phyloP scores from a whole-genome alignment of 2,797 vertebrate species.

The Arnoldichthys spilopterus region DNA sequence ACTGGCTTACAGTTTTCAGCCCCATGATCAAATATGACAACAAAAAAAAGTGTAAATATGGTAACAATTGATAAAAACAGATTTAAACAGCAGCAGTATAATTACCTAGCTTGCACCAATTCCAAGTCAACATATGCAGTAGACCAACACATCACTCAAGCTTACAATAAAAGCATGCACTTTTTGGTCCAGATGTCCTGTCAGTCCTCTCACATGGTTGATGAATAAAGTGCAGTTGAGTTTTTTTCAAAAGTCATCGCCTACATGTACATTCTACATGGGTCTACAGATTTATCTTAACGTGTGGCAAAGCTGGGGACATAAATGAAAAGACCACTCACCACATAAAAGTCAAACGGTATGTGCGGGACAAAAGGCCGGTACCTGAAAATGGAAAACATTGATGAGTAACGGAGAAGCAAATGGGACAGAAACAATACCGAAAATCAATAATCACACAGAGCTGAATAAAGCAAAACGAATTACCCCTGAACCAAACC shows the following conservation, averaged over 20 bases:
- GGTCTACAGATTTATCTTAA: not conserved
- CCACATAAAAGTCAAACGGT: conserved; percentile 96
- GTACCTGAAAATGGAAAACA: conserved; percentile 78
- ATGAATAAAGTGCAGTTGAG: not conserved
- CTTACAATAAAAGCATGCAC: no score
- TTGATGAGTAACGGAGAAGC: not conserved
- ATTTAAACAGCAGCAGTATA: no score
- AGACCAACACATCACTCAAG: no score
- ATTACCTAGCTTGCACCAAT: no score
- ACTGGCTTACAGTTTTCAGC: no score
- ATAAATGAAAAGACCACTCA: conserved; percentile 73
- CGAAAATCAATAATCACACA: not conserved
- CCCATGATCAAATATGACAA: no score
- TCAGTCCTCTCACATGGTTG: not conserved
- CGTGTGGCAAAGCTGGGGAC: not conserved
- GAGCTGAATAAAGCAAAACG: not conserved
- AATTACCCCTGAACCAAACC: conserved; percentile 90
- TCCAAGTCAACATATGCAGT: no score
- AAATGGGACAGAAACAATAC: not conserved
- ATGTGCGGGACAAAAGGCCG: conserved; percentile 97
- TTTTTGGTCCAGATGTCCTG: no score
- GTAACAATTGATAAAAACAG: no score
- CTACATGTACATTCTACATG: not conserved
- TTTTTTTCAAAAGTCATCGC: not conserved
- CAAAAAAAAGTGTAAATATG: no score